A percentile compares a stretch with the other conserved stretches of the same genome.
phyloP scores from a whole-genome alignment of 2,888 invertebrate genomes.

The Athetis lepigone region DNA sequence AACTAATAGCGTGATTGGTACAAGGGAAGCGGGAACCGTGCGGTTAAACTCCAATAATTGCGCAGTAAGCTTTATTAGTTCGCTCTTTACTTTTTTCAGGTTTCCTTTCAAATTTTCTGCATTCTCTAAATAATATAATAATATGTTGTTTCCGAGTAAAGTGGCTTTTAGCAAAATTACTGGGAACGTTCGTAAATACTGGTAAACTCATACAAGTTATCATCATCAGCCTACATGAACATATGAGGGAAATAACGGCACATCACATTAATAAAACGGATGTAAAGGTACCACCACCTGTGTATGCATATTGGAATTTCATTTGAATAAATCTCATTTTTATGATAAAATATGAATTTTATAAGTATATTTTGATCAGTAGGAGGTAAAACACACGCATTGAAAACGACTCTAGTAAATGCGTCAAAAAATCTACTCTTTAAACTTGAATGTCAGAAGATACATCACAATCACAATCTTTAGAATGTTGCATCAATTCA shows the following conservation, averaged over 20 bases:
- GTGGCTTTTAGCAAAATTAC: slow-evolving; percentile 48
- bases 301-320: slow-evolving; percentile 24
- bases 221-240: slow-evolving; percentile 7
- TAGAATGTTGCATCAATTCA: slow-evolving; percentile 61
- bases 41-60: slow-evolving; percentile 74
- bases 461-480: slow-evolving; percentile 31
- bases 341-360: slow-evolving; percentile 13
- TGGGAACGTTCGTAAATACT: slow-evolving; percentile 27
- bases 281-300: slow-evolving; percentile 1
- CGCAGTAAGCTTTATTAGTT: slow-evolving; percentile 69
- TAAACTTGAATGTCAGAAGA: slow-evolving; percentile 17
- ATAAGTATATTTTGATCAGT: slow-evolving; percentile 28
- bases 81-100: slow-evolving; percentile 62
- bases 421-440: slow-evolving; percentile 3
- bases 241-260: slow-evolving; percentile 20
- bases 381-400: slow-evolving; percentile 25
- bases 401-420: slow-evolving; percentile 6
- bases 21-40: slow-evolving; percentile 69
- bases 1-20: slow-evolving; percentile 79
- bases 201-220: slow-evolving; percentile 18
- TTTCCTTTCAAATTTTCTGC: slow-evolving; percentile 45
- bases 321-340: slow-evolving; percentile 40
- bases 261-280: slow-evolving; percentile 26
- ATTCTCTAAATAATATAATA: slow-evolving; percentile 55
- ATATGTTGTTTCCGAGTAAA: slow-evolving; percentile 37